Percentiles rank a stretch among this genome's conserved stretches.
Evolutionary conservation across 2,113 vertebrate genomes (phyloP).

Genomic region (Mustelus asterias): DNA sequence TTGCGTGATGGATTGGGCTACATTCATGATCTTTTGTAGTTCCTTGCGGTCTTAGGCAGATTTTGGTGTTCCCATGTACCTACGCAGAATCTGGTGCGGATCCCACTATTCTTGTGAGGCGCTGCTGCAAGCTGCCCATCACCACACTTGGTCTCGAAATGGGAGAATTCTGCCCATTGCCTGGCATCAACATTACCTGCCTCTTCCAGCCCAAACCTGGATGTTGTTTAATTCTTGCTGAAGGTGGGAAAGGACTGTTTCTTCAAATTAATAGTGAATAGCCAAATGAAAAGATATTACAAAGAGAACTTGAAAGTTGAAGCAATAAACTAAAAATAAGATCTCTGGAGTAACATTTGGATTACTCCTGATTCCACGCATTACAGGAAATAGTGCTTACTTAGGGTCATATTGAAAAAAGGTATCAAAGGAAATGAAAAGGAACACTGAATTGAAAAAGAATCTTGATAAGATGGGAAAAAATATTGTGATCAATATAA

Average conservation of each 20-base stretch:
- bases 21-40: too few relatives aligned
- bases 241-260: not conserved
- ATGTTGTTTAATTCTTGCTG: too few relatives aligned
- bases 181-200: too few relatives aligned
- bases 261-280: not conserved
- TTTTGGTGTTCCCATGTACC: too few relatives aligned
- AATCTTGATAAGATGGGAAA: not conserved
- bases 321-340: not conserved
- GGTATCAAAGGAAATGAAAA: not conserved
- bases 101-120: too few relatives aligned
- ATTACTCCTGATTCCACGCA: not conserved
- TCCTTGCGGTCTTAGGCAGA: too few relatives aligned
- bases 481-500: not conserved
- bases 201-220: too few relatives aligned
- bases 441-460: not conserved
- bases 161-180: too few relatives aligned
- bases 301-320: not conserved
- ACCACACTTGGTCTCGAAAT: too few relatives aligned
- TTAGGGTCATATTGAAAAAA: not conserved
- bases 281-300: not conserved
- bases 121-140: too few relatives aligned
- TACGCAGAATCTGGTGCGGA: too few relatives aligned
- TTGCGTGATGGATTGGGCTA: too few relatives aligned
- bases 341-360: not conserved
- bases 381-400: not conserved